These are phyloP conservation scores for Semnornis frantzii DNA, from an alignment of 2,113 vertebrate species.

Conservation along the genomic window DNA sequence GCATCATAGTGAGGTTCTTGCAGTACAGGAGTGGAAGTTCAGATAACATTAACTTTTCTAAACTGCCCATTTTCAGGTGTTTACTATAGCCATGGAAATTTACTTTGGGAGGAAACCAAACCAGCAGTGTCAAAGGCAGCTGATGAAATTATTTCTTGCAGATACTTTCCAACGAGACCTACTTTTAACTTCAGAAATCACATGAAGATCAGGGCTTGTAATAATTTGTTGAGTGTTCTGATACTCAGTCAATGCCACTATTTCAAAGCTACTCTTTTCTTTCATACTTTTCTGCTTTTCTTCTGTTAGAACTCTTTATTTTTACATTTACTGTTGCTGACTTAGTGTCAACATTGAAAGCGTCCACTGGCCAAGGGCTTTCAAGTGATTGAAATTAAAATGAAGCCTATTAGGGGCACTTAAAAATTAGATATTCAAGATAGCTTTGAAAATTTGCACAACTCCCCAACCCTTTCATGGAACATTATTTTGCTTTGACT, in stretches of 20 bases:
- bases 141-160: background rate
- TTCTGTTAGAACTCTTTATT: background rate
- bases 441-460: background rate
- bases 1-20: background rate
- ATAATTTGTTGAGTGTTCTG: background rate
- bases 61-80: background rate
- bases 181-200: background rate
- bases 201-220: background rate
- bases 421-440: background rate
- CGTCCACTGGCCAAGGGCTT: rapidly evolving
- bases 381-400: background rate
- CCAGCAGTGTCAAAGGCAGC: background rate
- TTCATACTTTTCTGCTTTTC: background rate
- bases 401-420: background rate
- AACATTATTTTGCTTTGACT: background rate
- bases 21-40: background rate
- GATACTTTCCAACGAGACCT: background rate
- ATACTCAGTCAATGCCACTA: background rate
- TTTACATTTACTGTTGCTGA: background rate
- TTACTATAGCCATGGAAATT: background rate
- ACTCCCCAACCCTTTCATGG: background rate
- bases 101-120: background rate
- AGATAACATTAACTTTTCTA: background rate
- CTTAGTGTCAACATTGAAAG: background rate
- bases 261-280: background rate